These are phyloP conservation scores for Bubo bubo DNA, from an alignment of 2,113 vertebrate species.

Conservation along the genomic window DNA sequence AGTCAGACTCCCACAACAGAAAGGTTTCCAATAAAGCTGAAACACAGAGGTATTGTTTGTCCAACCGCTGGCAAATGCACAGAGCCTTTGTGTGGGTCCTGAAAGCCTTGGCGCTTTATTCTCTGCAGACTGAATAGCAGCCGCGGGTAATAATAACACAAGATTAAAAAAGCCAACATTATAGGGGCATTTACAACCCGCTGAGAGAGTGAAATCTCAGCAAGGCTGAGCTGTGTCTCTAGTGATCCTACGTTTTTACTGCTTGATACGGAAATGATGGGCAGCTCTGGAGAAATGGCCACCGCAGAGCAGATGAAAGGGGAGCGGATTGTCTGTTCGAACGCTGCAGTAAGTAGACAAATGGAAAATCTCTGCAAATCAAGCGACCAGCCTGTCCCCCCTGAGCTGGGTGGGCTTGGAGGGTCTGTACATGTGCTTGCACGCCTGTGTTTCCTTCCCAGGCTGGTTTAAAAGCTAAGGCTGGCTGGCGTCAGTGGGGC, in stretches of 20 bases:
- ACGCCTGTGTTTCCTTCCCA: neutral
- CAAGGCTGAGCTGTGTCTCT: conserved; percentile 51
- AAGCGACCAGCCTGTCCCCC: neutral
- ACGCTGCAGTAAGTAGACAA: neutral
- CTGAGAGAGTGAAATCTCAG: conserved; percentile 64
- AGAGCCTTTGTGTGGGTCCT: conserved; percentile 58
- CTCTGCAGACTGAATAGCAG: conserved; percentile 66
- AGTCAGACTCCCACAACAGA: conserved; percentile 47
- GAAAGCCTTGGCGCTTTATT: conserved; percentile 67
- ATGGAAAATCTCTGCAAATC: conserved; percentile 6
- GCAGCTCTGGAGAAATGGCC: conserved; percentile 53
- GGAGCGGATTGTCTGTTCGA: neutral
- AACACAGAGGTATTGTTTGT: conserved; percentile 68
- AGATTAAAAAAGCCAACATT: conserved; percentile 73
- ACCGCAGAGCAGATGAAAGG: conserved; percentile 36
- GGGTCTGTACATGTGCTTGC: neutral
- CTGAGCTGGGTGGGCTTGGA: neutral
- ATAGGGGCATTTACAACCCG: conserved; percentile 70
- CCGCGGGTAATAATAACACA: conserved; percentile 70
- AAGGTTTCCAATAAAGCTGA: conserved; percentile 68
- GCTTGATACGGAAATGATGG: conserved; percentile 67
- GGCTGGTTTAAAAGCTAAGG: neutral
- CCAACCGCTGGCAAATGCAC: conserved; percentile 44
- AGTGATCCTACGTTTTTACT: conserved; percentile 50
- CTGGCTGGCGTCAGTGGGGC: neutral